These are phyloP conservation scores for Tiliqua scincoides DNA, from an alignment of 2,113 vertebrate genomes.

Conservation along the genomic window DNA sequence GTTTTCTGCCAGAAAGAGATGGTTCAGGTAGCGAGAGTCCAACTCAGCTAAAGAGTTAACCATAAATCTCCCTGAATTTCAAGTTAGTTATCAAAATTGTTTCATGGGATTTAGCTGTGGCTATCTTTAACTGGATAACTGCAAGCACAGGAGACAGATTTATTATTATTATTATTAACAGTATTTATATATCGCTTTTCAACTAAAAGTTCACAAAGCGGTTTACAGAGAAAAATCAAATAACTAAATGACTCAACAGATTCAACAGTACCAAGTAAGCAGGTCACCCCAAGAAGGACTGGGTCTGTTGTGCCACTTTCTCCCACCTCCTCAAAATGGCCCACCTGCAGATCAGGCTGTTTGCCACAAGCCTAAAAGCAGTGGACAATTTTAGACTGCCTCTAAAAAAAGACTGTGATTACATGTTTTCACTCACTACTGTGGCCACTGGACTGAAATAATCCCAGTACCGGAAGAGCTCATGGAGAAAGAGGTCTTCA, in stretches of 20 bases:
- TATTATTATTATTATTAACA: too few species aligned
- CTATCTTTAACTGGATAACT: not conserved
- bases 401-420: not conserved
- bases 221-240: too few species aligned
- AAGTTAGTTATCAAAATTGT: not conserved
- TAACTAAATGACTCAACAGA: too few species aligned
- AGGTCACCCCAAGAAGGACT: not conserved
- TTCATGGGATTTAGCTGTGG: not conserved
- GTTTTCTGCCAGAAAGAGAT: not conserved
- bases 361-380: not conserved
- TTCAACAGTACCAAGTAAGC: not conserved
- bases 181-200: too few species aligned
- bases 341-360: not conserved
- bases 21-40: not conserved
- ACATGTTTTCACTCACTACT: not conserved
- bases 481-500: not conserved
- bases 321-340: not conserved
- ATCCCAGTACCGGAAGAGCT: not conserved
- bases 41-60: not conserved
- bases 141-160: not conserved
- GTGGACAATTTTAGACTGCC: not conserved
- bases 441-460: not conserved
- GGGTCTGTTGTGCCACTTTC: not conserved
- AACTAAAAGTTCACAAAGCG: too few species aligned
- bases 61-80: not conserved